phyloP scores from a whole-genome alignment of 2,113 vertebrate species.

The Phylloscopus trochilus region DNA sequence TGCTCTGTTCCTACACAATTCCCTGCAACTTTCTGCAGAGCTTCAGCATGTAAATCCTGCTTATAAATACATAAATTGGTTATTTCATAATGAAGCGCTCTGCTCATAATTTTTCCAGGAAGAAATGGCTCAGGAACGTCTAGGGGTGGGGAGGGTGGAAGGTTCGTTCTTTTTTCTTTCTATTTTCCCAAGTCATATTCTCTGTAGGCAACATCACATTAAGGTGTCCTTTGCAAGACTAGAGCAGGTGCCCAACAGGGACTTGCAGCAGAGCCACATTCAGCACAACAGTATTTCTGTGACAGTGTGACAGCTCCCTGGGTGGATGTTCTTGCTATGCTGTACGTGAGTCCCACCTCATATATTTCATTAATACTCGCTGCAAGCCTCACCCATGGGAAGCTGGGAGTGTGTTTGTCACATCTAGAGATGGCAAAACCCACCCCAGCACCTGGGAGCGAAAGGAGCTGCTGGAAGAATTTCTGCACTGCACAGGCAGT shows the following conservation, averaged over 20 bases:
- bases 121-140: background rate
- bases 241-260: background rate
- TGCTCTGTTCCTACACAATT: background rate
- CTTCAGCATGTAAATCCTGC: background rate
- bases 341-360: background rate
- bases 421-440: background rate
- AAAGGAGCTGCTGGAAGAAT: background rate
- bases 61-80: background rate
- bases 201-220: fast-evolving
- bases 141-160: fast-evolving
- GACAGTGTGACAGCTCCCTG: background rate
- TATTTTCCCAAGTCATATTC: background rate
- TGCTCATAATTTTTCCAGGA: background rate
- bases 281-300: background rate
- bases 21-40: background rate
- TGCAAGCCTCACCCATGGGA: background rate
- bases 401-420: background rate
- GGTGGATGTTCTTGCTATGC: background rate
- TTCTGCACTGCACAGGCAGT: background rate
- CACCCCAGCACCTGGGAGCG: background rate
- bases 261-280: background rate
- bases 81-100: background rate
- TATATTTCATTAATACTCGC: background rate
- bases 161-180: background rate
- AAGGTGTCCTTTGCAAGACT: background rate